Evolutionary conservation across 2,888 invertebrate species (phyloP), one percentile per base, ranked within the genome.

Genomic region (Nipponacmea schrenckii): DNA sequence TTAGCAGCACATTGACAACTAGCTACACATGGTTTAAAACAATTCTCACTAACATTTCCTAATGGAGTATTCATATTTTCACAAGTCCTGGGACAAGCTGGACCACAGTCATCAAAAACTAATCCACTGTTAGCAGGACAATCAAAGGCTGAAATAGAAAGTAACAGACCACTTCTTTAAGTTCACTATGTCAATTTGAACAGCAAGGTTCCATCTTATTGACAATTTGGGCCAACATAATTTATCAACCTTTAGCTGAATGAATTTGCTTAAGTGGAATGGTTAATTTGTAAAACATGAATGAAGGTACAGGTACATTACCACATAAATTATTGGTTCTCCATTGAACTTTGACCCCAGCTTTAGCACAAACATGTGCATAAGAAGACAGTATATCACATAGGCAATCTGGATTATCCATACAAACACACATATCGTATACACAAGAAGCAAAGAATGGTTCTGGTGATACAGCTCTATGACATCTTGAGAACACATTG

Each of bases 51-150:
- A 62, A 86, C 69, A 63, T 84, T 78, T 14, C 82, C 81, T 14
- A 82, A 73, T 0, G 82, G 81, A 15, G 81, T 77, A 56, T 82
- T 73, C 64, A 75, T 77, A 67, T 85, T 87, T 56, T 84, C 84
- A 79, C 88, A 88, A 0, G 87, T 87, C 48, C 87, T 74, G 1
- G 85, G 81, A 75, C 88, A 88, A 3, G 85, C 83, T 24, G 88
- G 87, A 8, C 88, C 88, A 80, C 88, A 88, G 70, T 88, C 88
- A 75, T 88, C 87, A 80, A 87, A 88, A 27, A 88, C 77, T 65
- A 87, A 84, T n/a, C 88, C 88, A 66, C 80, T 81, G 15, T 81
- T 80, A 63, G 75, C 77, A 56, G 84, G 82, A 78, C 88, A 88
- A n/a, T 79, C 77, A 64, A 86, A 82, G 17, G 85, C 87, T 88